Conservation (phyloP, 53 echinoderm and acorn worm species). For the Paracentrotus lividus region DNA sequence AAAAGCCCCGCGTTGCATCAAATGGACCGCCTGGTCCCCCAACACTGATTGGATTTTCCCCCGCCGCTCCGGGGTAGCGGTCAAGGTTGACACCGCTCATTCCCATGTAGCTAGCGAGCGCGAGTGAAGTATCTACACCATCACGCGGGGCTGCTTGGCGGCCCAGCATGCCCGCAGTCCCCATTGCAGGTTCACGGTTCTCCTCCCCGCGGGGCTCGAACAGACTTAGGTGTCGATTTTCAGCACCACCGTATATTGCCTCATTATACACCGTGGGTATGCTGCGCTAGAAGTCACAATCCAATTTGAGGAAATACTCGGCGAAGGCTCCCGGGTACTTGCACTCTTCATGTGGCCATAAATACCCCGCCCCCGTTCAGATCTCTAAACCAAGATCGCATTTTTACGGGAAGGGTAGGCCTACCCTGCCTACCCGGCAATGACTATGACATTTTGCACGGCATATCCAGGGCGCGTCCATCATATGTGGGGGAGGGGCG, state of each 20-base stretch:
- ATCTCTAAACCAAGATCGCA: not conserved
- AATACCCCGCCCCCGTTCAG: not conserved
- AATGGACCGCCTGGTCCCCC: constrained; percentile 49
- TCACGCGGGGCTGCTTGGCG: constrained; percentile 12
- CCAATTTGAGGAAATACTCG: constrained; percentile 8
- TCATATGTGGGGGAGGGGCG: no score
- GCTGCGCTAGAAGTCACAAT: constrained; percentile 31
- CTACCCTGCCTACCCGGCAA: not conserved
- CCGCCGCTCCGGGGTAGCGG: constrained; percentile 56
- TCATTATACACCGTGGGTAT: constrained; percentile 57
- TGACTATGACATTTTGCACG: no score
- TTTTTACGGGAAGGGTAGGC: not conserved
- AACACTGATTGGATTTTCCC: constrained; percentile 63
- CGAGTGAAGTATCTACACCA: not conserved
- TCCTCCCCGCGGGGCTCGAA: constrained; percentile 35
- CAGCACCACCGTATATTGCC: constrained; percentile 30
- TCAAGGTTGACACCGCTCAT: constrained; percentile 59
- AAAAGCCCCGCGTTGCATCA: constrained; percentile 42
- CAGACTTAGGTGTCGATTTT: constrained; percentile 64
- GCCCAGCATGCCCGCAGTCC: constrained; percentile 57
- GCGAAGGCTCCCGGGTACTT: constrained; percentile 11
- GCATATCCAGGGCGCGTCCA: no score
- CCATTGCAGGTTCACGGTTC: not conserved
- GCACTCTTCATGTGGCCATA: not conserved
- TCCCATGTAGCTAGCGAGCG: constrained; percentile 20